phyloP scores from a whole-genome alignment of 2,888 invertebrate genomes.

The Eristalinus sepulchralis region DNA sequence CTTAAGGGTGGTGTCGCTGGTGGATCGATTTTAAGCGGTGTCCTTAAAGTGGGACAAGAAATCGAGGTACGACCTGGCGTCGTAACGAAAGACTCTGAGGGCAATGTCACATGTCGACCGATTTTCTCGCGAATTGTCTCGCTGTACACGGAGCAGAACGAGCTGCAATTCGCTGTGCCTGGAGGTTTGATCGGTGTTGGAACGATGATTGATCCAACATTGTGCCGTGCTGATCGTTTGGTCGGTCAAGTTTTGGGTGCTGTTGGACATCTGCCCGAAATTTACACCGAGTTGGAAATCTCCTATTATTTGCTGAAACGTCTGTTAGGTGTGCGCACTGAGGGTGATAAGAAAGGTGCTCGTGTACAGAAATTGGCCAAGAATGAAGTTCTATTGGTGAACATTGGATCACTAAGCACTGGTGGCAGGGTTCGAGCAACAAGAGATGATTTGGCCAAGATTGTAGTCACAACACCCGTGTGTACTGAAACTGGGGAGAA shows the following conservation, averaged over 20 bases:
- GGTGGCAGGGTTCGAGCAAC: conserved; percentile 97
- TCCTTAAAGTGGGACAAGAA: conserved; percentile 98
- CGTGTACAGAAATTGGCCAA: conserved; percentile 96
- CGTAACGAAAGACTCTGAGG: conserved; percentile 97
- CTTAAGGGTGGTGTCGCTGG: conserved; percentile 99
- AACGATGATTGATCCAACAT: conserved; percentile 98
- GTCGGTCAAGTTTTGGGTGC: conserved; percentile 99
- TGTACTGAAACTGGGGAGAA: conserved; percentile 99
- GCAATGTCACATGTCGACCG: conserved; percentile 96
- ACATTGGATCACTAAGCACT: conserved; percentile 99
- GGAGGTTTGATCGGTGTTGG: conserved; percentile 99
- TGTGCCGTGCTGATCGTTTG: conserved; percentile 98
- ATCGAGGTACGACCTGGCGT: conserved; percentile 98
- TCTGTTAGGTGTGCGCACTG: conserved; percentile 97
- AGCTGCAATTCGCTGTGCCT: conserved; percentile 98
- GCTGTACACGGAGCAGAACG: conserved; percentile 98
- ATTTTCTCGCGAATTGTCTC: conserved; percentile 99
- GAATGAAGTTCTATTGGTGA: conserved; percentile 96
- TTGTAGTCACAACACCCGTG: conserved; percentile 97
- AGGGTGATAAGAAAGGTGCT: conserved; percentile 99
- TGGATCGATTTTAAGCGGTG: conserved; percentile 97
- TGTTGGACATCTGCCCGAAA: conserved; percentile 97
- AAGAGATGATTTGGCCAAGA: conserved; percentile 98
- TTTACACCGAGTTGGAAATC: conserved; percentile 98
- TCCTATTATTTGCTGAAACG: conserved; percentile 98